Base-by-base conservation (phyloP, 2,888 invertebrate species). In the Neocrepidodera transversa region DNA sequence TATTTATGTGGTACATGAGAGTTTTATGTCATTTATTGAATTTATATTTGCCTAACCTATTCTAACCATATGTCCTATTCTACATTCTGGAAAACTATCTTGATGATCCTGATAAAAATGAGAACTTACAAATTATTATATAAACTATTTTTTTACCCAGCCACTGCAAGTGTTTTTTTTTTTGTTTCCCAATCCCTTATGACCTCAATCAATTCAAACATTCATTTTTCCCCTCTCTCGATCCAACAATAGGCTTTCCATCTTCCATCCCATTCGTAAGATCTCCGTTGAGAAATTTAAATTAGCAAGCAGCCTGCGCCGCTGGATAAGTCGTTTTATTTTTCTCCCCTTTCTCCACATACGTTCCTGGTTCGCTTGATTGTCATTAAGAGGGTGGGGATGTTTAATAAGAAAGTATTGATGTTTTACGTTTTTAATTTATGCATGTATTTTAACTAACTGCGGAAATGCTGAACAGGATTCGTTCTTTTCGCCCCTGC, bases 351-450 rank as follows among this genome's bases (percentile, higher is more conserved):
- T 73, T 70, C 71, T 67, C 68, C 71, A 72, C 74, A 72, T 70
- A 72, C 73, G 71, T 51, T 58, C 54, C 55, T 52, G 58, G 43
- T 50, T 54, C 66, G 71, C 73, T 70, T 74, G 74, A 75, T 76
- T 76, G 74, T 76, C 77, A 76, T 76, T 76, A 75, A 71, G 71
- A 65, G 74, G 72, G 71, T 71, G 73, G 73, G 73, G 71, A 70
- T 69, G 69, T 70, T 74, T 75, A 75, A 76, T 76, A 76, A 75
- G 76, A 76, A 75, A 76, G 76, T 75, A 76, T 76, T 75, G 76
- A 76, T 76, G 75, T 76, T 76, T 75, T 75, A 74, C 73, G 72
- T 75, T 75, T 76, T 77, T 76, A 76, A 76, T 76, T 76, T 76
- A 76, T 76, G 76, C 76, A 76, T 76, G 75, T 75, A 75, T 75